Percentiles rank a stretch among this genome's conserved stretches.
Evolutionary conservation across 64 coral and sea anemone species (phyloP).

Genomic region (Catalaphyllia jardinei): DNA sequence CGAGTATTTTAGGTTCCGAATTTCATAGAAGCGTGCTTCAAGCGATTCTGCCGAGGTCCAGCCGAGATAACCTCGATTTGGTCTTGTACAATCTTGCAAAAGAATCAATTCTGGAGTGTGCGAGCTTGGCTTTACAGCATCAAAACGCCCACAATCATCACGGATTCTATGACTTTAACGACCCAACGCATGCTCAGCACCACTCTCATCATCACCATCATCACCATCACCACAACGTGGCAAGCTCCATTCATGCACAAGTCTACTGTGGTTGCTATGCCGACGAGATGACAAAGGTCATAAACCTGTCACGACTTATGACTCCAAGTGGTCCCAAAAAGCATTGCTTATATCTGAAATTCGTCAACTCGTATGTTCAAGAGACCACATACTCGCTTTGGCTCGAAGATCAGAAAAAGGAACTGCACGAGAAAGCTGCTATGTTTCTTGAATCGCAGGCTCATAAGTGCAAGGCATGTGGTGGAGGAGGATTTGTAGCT

Average conservation of each 20-base stretch:
- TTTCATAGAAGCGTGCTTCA: constrained; percentile 81
- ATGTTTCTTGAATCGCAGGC: constrained; percentile 96
- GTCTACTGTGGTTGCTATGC: constrained; percentile 94
- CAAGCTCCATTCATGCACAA: constrained; percentile 78
- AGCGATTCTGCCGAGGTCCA: constrained; percentile 80
- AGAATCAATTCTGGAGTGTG: constrained; percentile 90
- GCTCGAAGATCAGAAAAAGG: constrained; percentile 87
- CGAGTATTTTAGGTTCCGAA: constrained; percentile 75
- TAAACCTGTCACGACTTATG: constrained; percentile 73
- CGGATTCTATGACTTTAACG: constrained; percentile 95
- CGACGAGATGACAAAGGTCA: constrained; percentile 80
- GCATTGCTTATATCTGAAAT: constrained; percentile 87
- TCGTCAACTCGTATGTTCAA: constrained; percentile 88
- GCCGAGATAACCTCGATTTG: constrained; percentile 57
- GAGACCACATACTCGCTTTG: constrained; percentile 90
- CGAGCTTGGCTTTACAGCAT: constrained; percentile 77
- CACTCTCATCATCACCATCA: constrained; percentile 95
- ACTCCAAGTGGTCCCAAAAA: constrained; percentile 87
- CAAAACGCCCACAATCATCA: constrained; percentile 97
- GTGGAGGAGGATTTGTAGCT: constrained; percentile 87
- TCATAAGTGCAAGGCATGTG: constrained; percentile 90
- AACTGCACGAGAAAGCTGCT: constrained; percentile 79
- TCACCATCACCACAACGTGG: constrained; percentile 95
- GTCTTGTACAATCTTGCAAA: constrained; percentile 86
- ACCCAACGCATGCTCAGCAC: constrained; percentile 76